Percentiles rank a stretch among this genome's conserved stretches.
Conservation (phyloP, 2,797 vertebrate species). For the Rhabdophis nuchalis region DNA sequence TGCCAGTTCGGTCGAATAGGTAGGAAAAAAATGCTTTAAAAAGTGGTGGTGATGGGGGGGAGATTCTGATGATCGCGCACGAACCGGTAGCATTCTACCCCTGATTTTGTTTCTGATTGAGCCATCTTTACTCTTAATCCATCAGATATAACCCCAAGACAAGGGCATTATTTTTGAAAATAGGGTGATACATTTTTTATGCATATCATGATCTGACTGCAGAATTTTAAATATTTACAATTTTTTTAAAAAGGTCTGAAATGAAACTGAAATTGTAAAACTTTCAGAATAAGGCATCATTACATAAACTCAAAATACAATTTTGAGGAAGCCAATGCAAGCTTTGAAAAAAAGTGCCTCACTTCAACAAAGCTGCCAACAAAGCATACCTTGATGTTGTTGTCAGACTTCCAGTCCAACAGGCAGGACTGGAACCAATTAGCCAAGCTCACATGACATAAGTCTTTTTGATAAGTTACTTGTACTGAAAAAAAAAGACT, state of each 20-base stretch:
- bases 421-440: not conserved
- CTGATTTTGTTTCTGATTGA: not conserved
- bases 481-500: not conserved
- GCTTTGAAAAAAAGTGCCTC: not conserved
- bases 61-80: no score
- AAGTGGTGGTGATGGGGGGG: no score
- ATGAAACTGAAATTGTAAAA: not conserved
- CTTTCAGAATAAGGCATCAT: not conserved
- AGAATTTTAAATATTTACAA: not conserved
- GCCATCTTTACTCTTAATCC: not conserved
- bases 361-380: not conserved
- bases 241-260: not conserved
- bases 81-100: no score
- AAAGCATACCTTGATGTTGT: not conserved
- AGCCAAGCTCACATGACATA: not conserved
- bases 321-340: not conserved
- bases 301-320: not conserved
- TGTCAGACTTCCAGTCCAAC: not conserved
- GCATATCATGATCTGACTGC: not conserved
- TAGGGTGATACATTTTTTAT: not conserved
- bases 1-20: no score
- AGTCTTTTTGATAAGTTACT: not conserved
- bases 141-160: not conserved
- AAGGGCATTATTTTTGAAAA: not conserved
- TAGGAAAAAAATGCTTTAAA: no score